Percentiles rank a stretch among this genome's conserved stretches.
Evolutionary conservation across 2,797 vertebrate genomes (phyloP).

Genomic region (Urophycis tenuis): DNA sequence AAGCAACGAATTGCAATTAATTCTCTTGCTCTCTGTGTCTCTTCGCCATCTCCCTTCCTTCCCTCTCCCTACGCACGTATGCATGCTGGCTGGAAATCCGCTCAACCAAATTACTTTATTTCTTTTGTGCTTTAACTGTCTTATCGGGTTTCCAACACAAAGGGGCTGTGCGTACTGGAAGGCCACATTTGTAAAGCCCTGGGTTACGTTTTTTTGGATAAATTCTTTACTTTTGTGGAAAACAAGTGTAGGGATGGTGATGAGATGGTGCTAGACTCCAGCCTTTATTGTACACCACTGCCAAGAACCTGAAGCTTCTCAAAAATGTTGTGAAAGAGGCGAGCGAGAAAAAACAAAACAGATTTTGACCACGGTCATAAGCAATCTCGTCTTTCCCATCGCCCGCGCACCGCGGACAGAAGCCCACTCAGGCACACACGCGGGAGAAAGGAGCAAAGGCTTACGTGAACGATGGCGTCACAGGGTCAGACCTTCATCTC

Average conservation of each 20-base stretch:
- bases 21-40: constrained; percentile 4
- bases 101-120: background rate
- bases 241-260: background rate
- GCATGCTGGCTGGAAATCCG: background rate
- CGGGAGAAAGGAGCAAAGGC: background rate
- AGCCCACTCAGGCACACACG: background rate
- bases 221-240: background rate
- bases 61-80: background rate
- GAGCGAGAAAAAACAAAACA: background rate
- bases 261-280: background rate
- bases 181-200: background rate
- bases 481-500: constrained; percentile 27
- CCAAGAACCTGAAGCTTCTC: background rate
- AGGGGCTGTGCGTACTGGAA: background rate
- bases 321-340: background rate
- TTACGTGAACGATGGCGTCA: constrained; percentile 39
- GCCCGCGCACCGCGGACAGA: background rate
- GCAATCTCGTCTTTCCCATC: background rate
- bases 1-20: constrained; percentile 21
- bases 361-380: background rate
- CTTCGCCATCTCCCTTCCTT: background rate
- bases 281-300: background rate
- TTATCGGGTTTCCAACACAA: background rate
- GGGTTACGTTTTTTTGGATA: background rate
- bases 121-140: background rate